Percentiles rank a stretch among this genome's conserved stretches.
phyloP scores from a whole-genome alignment of 2,888 invertebrate species.

The Drosophila melanosoma region DNA sequence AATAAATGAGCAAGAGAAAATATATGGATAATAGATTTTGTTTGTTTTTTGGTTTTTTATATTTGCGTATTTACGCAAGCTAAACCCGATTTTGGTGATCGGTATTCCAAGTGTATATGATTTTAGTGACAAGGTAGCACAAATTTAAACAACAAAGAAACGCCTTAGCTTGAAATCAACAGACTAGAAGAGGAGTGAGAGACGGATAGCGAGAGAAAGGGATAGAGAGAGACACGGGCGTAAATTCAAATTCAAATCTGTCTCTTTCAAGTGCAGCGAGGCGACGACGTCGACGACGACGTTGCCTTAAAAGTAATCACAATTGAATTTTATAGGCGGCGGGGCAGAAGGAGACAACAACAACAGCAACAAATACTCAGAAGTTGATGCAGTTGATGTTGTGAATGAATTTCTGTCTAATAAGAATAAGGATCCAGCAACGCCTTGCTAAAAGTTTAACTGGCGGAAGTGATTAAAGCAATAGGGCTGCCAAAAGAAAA shows the following conservation, averaged over 20 bases:
- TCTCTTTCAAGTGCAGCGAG: slow-evolving; percentile 71
- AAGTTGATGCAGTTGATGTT: slow-evolving; percentile 35
- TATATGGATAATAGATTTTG: not conserved
- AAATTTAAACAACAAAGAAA: slow-evolving; percentile 52
- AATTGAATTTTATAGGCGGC: slow-evolving; percentile 58
- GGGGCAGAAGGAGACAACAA: slow-evolving; percentile 3
- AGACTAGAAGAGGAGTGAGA: slow-evolving; percentile 12
- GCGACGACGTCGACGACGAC: slow-evolving; percentile 45
- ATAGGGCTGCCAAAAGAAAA: slow-evolving; percentile 63
- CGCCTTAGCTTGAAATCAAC: slow-evolving; percentile 44
- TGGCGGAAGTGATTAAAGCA: slow-evolving; percentile 65
- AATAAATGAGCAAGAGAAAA: slow-evolving; percentile 28
- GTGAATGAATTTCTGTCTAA: slow-evolving; percentile 35
- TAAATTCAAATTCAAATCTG: slow-evolving; percentile 51
- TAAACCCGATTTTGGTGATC: slow-evolving; percentile 30
- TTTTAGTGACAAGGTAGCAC: slow-evolving; percentile 46
- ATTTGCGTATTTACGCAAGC: slow-evolving; percentile 24
- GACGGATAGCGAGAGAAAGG: slow-evolving; percentile 19
- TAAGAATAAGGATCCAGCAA: slow-evolving; percentile 50
- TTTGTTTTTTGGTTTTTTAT: slow-evolving; percentile 1
- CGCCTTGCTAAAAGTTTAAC: slow-evolving; percentile 51
- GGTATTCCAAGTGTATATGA: slow-evolving; percentile 57
- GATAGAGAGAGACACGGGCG: slow-evolving; percentile 17
- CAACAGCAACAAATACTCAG: slow-evolving; percentile 16
- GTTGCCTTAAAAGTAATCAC: slow-evolving; percentile 71